Base-by-base conservation (phyloP, 2,888 invertebrate genomes). In the Xestia sexstrigata region DNA sequence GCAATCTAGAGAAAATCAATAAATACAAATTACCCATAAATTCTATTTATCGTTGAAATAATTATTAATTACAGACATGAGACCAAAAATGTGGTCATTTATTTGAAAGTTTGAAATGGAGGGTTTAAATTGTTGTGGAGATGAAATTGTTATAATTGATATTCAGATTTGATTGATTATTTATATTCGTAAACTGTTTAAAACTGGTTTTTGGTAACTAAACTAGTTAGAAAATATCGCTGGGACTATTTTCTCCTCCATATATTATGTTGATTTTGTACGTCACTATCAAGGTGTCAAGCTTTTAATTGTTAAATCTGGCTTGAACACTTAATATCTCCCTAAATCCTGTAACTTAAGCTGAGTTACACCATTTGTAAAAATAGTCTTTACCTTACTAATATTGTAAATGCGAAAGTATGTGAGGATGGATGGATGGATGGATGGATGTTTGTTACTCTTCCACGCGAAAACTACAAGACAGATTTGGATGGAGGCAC, bases 1-100 rank as follows among this genome's bases (percentile, higher is more conserved):
- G 60, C 63, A 26, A 69, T 73, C 52, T 13, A 45, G 81, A 83
- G 82, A 89, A 87, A 85, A 81, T 76, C 73, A 72, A 78, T 79
- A 82, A 80, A 83, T 74, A 81, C 63, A 74, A 80, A 81, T 79
- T 30, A 65, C 55, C n/a, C 49, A 77, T 74, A 55, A 76, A 79
- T 63, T 68, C 11, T 23, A 39, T 73, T 67, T 39, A 74, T 77
- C 42, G 42, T 75, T 69, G 69, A 17, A 66, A 76, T 8, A 76
- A 65, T 45, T 35, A 52, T 47, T 35, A 63, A 83, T 63, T 52
- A 60, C 17, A 42, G 20, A 23, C 5, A 17, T 60, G 49, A 39
- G 20, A 30, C 15, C 4, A 55, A 63, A 76, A 39, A 55, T 63
- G 7, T 15, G 23, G 52, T 7, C 0, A 30, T 42, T 62, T 17